Percentiles rank a stretch among this genome's conserved stretches.
Evolutionary conservation across 2,888 invertebrate species (phyloP).

Genomic region (Nomada goodeniana): DNA sequence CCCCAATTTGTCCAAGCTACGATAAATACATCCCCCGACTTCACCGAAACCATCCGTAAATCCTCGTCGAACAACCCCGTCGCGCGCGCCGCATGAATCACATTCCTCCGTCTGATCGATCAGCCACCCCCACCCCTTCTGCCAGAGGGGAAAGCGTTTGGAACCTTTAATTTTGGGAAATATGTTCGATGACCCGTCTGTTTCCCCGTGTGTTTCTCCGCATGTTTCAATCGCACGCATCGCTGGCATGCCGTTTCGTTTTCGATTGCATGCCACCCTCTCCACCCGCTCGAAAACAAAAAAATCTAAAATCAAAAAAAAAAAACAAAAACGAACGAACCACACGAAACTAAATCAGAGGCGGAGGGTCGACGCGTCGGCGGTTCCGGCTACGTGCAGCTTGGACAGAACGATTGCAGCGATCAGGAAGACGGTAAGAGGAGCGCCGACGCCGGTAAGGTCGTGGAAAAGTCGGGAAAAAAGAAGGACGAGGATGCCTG

Average conservation of each 20-base stretch:
- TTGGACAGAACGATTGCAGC: slow-evolving; percentile 59
- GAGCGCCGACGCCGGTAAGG: slow-evolving; percentile 67
- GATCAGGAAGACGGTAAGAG: slow-evolving; percentile 81
- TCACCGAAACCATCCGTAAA: too few species aligned
- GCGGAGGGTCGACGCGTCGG: slow-evolving; percentile 68
- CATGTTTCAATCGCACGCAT: slow-evolving; percentile 57
- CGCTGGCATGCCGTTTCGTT: slow-evolving; percentile 51
- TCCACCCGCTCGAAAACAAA: not conserved
- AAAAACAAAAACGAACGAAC: not conserved
- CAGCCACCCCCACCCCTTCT: not conserved
- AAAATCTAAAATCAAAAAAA: too few species aligned
- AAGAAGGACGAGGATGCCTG: slow-evolving; percentile 72
- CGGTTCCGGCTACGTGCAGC: slow-evolving; percentile 72
- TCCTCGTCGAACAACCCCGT: too few species aligned
- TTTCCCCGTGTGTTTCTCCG: slow-evolving; percentile 57
- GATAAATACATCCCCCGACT: too few species aligned
- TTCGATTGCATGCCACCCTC: slow-evolving; percentile 69
- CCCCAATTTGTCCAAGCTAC: too few species aligned
- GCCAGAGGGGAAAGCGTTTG: slow-evolving; percentile 28
- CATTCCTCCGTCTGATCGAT: not conserved
- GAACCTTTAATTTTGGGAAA: not conserved
- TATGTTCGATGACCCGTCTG: slow-evolving; percentile 28
- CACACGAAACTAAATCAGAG: slow-evolving; percentile 59
- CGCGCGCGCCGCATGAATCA: too few species aligned
- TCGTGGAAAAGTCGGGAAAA: slow-evolving; percentile 57